Evolutionary conservation across 2,888 invertebrate genomes (phyloP), one percentile per base, ranked within the genome.

Genomic region (Hirudinaria manillensis): DNA sequence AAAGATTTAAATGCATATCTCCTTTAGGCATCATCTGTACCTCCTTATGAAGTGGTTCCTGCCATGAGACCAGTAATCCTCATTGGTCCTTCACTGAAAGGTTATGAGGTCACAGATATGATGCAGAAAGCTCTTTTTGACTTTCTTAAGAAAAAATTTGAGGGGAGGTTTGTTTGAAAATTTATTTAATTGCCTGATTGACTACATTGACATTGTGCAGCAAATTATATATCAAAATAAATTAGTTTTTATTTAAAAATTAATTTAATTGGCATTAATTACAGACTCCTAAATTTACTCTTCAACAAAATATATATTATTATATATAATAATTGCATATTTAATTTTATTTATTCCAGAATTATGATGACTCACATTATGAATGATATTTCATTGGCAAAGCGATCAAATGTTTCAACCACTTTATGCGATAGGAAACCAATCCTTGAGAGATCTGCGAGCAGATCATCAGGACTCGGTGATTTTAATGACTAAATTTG

Each of bases 81-180:
- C 32, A 72, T 72, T 29, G 72, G 72, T 6, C 72, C 72, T 19
- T 72, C 72, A 29, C 72, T 72, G 4, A 72, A 72, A n/a, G 72
- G 72, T 1, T 72, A 72, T 36, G 72, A 72, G 32, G 72, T 72
- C 29, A 72, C 72, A 32, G 72, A 72, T 34, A 72, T 72, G 72
- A 72, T 72, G 72, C 72, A 72, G 72, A 72, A 53, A 36, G 72
- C 72, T 27, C 56, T 72, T 27, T 72, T 72, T 51, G 72, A 72
- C 32, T 72, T 72, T 53, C 72, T 72, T 27, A 72, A 72, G 34
- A 72, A 55, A 3, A 38, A 53, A 53, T 72, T 72, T 55, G 72
- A 72, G 21, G 45, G 45, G 32, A 72, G 72, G 72, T 72, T 19
- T n/a, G 53, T 84, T 29, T 29, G n/a, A 65, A n/a, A n/a, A n/a